A percentile compares a stretch with the other conserved stretches of the same genome.
These are phyloP conservation scores for Adelphocoris suturalis DNA, from an alignment of 2,888 invertebrate species.

Conservation along the genomic window DNA sequence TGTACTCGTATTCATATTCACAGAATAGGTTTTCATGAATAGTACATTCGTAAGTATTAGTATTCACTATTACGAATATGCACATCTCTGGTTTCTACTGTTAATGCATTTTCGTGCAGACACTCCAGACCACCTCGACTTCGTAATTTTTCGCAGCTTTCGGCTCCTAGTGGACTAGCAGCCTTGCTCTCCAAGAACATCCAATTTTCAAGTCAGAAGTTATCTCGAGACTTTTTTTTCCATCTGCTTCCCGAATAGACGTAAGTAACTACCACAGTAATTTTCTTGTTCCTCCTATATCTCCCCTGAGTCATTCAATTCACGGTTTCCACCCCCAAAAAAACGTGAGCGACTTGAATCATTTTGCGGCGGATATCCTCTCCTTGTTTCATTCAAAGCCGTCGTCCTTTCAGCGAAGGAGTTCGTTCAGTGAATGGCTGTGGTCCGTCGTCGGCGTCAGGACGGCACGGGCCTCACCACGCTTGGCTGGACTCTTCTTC, in stretches of 20 bases:
- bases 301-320: not conserved
- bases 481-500: conserved; percentile 42
- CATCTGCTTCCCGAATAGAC: too few relatives aligned
- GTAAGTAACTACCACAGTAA: not conserved
- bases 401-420: not conserved
- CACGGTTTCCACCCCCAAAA: not conserved
- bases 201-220: too few relatives aligned
- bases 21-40: too few relatives aligned
- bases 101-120: too few relatives aligned
- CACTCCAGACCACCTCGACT: too few relatives aligned
- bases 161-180: too few relatives aligned
- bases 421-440: conserved; percentile 1
- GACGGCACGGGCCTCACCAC: conserved; percentile 24
- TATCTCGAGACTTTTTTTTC: not conserved
- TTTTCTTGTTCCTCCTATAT: conserved; percentile 14
- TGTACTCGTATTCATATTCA: too few relatives aligned
- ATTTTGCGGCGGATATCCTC: conserved; percentile 61
- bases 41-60: too few relatives aligned
- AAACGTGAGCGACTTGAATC: conserved; percentile 26
- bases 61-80: too few relatives aligned
- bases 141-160: too few relatives aligned
- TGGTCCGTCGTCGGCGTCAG: conserved; percentile 17
- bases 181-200: not conserved
- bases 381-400: conserved; percentile 31
- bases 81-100: too few relatives aligned